Percentiles rank a stretch among this genome's conserved stretches.
These are phyloP conservation scores for Paracentrotus lividus DNA, from an alignment of 53 echinoderm and acorn worm species.

Conservation along the genomic window DNA sequence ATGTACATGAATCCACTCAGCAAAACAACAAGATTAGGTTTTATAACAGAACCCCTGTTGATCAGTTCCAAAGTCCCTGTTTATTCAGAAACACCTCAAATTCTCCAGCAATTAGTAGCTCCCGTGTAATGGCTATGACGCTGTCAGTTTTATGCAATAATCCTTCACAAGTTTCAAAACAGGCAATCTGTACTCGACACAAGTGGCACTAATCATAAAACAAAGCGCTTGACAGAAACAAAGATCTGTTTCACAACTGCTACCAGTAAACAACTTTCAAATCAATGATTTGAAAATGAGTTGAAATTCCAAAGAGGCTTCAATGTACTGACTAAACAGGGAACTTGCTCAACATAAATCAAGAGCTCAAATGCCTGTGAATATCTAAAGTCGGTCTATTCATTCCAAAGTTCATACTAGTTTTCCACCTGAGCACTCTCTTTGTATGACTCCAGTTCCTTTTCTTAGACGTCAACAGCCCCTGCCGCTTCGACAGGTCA, in stretches of 20 bases:
- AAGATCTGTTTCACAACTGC: neutral
- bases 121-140: neutral
- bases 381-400: conserved; percentile 16
- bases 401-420: conserved; percentile 3
- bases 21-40: neutral
- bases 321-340: neutral
- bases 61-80: conserved; percentile 59
- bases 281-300: neutral
- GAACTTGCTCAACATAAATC: conserved; percentile 30
- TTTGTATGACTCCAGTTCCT: conserved; percentile 54
- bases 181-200: neutral
- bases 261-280: conserved; percentile 22
- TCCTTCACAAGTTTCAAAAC: neutral
- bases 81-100: neutral
- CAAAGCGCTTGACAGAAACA: neutral
- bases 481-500: conserved; percentile 24
- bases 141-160: neutral
- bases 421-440: conserved; percentile 50
- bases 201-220: neutral
- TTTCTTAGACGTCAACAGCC: conserved; percentile 45
- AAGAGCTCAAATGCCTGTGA: neutral
- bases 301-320: neutral
- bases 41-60: neutral
- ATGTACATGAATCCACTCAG: neutral
- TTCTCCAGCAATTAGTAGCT: neutral